Percentiles rank a stretch among this genome's conserved stretches.
Conservation (phyloP, 2,888 invertebrate species). For the Craniophora ligustri region DNA sequence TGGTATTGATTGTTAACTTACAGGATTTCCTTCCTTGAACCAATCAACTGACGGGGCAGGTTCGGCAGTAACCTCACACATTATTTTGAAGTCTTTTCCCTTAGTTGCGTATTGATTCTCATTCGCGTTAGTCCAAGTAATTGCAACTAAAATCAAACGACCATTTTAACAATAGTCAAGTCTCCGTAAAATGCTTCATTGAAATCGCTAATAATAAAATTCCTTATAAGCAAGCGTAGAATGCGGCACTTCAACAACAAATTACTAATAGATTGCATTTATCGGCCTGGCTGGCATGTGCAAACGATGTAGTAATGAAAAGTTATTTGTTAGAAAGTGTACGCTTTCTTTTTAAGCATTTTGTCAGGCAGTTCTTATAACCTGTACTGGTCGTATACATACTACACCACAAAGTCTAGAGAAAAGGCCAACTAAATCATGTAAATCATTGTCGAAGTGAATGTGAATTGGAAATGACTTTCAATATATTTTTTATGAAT, state of each 20-base stretch:
- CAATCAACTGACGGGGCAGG: constrained; percentile 96
- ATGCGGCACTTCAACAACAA: neutral
- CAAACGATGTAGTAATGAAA: neutral
- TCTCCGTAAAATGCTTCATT: neutral
- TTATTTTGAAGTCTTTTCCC: constrained; percentile 92
- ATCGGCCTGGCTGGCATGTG: neutral
- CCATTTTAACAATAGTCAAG: constrained; percentile 1
- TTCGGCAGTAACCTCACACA: constrained; percentile 95
- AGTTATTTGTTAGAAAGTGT: constrained; percentile 3
- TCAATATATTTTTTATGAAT: too few species aligned
- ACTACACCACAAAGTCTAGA: neutral
- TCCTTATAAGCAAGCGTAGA: neutral
- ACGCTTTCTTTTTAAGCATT: constrained; percentile 1
- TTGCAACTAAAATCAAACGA: constrained; percentile 90
- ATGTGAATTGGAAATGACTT: too few species aligned
- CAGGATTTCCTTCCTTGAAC: constrained; percentile 93
- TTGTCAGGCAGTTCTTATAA: neutral
- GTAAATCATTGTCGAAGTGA: too few species aligned
- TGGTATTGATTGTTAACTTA: constrained; percentile 65
- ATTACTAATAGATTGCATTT: constrained; percentile 2
- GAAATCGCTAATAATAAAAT: neutral
- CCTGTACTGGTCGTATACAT: neutral
- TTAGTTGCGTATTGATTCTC: constrained; percentile 94
- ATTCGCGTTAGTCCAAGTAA: constrained; percentile 96
- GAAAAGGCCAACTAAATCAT: too few species aligned